Base-by-base conservation (phyloP, 2,888 invertebrate genomes). In the Synergus umbraculus region DNA sequence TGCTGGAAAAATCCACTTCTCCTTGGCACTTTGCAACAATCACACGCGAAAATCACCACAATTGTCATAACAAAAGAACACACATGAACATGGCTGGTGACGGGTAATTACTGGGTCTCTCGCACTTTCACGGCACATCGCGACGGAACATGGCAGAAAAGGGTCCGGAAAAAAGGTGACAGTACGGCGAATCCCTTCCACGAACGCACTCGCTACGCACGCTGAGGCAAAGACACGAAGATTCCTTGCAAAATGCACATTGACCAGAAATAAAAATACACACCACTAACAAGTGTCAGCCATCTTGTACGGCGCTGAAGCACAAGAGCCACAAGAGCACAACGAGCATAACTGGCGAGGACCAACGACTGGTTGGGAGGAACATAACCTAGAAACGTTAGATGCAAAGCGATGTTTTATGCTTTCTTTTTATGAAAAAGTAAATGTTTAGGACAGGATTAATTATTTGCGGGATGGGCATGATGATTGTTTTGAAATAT, bases 271-370 rank as follows among this genome's bases (percentile, higher is more conserved):
- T 84, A 88, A 89, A 90, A 88, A 89, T 89, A 90, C 87, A 89
- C 88, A 88, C 88, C 87, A 89, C 92, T 92, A 93, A 93, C 92
- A 92, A 93, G 92, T 93, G 92, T 90, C 92, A 91, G 92, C 93
- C 92, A 93, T 93, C 90, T 93, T 93, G 92, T 89, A 87, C 73
- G 73, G 54, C 69, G 44, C 43, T 69, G 46, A 69, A 46, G 88
- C 86, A 44, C 29, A 46, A 29, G 5, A 37, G 37, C 37, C 37
- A 37, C 7, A 37, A 37, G 12, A 69, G 69, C 54, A 73, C 63
- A 63, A 63, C 63, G 9, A 43, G 8, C 43, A 15, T 60, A 18
- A 18, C 60, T 29, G 22, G 12, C 63, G 63, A 63, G 22, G 63
- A 13, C 63, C 63, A 63, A 29, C 63, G 63, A 63, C 37, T 37